Percentiles rank a stretch among this genome's conserved stretches.
Conservation (phyloP, 2,113 vertebrate genomes). For the Scomber colias region DNA sequence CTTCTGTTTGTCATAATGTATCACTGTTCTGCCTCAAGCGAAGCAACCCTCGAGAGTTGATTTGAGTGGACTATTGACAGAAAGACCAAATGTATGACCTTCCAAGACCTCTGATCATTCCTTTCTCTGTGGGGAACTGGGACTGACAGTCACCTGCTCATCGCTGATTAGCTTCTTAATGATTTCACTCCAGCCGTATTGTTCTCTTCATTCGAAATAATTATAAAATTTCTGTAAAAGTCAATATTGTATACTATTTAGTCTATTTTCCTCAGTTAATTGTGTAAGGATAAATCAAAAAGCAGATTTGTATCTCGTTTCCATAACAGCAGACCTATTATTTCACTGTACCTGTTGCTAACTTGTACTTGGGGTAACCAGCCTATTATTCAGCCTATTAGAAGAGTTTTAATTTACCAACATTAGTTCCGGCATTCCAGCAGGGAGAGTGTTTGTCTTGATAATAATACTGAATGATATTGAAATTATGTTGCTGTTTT, state of each 20-base stretch:
- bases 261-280: not conserved
- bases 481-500: not conserved
- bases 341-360: not conserved
- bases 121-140: not conserved
- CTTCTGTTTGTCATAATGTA: constrained; percentile 5
- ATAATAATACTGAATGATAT: not conserved
- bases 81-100: constrained; percentile 20
- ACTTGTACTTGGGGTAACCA: not conserved
- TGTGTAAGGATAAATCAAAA: not conserved
- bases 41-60: constrained; percentile 28
- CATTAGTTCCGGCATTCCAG: not conserved
- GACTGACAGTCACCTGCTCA: constrained; percentile 22
- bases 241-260: not conserved
- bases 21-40: constrained; percentile 1
- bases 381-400: too few relatives aligned
- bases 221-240: not conserved
- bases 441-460: not conserved
- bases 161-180: constrained; percentile 38
- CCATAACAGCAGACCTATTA: constrained; percentile 8
- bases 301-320: not conserved
- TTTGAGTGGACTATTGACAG: constrained; percentile 54
- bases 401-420: not conserved
- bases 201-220: not conserved
- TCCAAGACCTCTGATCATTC: constrained; percentile 41
- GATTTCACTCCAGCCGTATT: not conserved